Conservation (phyloP, 2,113 vertebrate species). For the Meleagris gallopavo region DNA sequence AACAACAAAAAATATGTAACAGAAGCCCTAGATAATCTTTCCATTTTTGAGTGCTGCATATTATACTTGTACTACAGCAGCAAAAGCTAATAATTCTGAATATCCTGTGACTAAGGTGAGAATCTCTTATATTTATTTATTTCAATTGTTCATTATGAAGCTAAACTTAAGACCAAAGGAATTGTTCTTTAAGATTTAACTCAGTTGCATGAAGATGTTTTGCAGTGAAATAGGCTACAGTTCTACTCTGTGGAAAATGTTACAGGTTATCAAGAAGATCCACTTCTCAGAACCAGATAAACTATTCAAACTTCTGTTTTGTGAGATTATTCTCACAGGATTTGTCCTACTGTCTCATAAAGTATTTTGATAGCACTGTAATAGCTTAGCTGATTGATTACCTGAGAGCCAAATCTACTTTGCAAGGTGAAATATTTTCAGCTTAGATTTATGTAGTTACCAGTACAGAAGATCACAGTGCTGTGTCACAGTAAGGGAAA, state of each 20-base stretch:
- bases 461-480: not conserved
- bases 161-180: not conserved
- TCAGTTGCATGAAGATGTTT: not conserved
- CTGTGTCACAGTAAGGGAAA: not conserved
- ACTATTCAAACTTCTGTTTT: constrained; percentile 36
- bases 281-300: constrained; percentile 3
- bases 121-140: not conserved
- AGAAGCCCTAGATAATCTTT: not conserved
- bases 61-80: not conserved
- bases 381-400: constrained; percentile 42
- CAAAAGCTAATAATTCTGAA: not conserved
- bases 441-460: not conserved
- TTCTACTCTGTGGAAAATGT: not conserved
- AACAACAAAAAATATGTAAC: not conserved
- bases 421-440: constrained; percentile 43
- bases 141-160: not conserved
- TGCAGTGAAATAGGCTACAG: not conserved
- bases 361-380: constrained; percentile 51
- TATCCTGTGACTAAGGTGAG: not conserved
- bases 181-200: not conserved
- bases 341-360: constrained; percentile 50
- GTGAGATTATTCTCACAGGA: constrained; percentile 37
- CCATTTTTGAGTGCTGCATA: not conserved
- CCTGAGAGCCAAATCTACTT: not conserved
- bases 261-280: not conserved